Conservation (phyloP, 2,797 vertebrate genomes). For the Austrolebias charrua region DNA sequence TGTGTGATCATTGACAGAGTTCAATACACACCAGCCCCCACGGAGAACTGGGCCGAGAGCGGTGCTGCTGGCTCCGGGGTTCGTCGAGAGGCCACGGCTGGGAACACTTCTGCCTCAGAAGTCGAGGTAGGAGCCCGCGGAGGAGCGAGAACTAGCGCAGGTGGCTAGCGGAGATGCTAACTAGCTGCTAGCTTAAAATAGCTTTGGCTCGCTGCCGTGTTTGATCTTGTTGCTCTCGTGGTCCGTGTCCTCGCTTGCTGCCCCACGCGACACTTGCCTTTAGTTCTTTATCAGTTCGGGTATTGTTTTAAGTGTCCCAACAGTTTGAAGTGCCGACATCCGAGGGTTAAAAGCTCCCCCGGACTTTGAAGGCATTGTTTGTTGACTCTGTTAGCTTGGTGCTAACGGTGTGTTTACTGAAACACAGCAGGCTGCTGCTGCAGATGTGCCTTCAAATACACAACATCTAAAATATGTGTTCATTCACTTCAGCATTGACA, state of each 20-base stretch:
- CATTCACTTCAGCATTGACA: no score
- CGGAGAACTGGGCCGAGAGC: conserved; percentile 25
- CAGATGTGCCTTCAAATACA: not conserved
- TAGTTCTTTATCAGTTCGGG: not conserved
- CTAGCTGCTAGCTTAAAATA: conserved; percentile 55
- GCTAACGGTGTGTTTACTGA: conserved; percentile 33
- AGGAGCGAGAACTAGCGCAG: conserved; percentile 32
- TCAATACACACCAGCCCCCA: conserved; percentile 73
- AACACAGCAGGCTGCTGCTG: conserved; percentile 11
- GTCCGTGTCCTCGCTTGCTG: conserved; percentile 40
- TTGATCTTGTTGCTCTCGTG: conserved; percentile 54
- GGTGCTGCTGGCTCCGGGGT: conserved; percentile 10
- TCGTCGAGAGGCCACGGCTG: conserved; percentile 20
- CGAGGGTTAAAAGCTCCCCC: not conserved
- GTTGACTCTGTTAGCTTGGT: conserved; percentile 51
- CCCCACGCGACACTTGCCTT: conserved; percentile 15
- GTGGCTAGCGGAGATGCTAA: conserved; percentile 59
- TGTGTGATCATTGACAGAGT: conserved; percentile 82
- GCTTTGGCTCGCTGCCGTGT: conserved; percentile 59
- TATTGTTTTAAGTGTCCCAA: not conserved
- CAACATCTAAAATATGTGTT: not conserved
- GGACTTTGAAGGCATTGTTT: conserved; percentile 24
- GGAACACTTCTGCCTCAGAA: conserved; percentile 4
- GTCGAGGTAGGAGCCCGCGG: conserved; percentile 54
- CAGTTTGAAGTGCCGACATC: not conserved